Percentiles rank a stretch among this genome's conserved stretches.
Conservation (phyloP, 2,888 invertebrate genomes). For the Neria commutata region DNA sequence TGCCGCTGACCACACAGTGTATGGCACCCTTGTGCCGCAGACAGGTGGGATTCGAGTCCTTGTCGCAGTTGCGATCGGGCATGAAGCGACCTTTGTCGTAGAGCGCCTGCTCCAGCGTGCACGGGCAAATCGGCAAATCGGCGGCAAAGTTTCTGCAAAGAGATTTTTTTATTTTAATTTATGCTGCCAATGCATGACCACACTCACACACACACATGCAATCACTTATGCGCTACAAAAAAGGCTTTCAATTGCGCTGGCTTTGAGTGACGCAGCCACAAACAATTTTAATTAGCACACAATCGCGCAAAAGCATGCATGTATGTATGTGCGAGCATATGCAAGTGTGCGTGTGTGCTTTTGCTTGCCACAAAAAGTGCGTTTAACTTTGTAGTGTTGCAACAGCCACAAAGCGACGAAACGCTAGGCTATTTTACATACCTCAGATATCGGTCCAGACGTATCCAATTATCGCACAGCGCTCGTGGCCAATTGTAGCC, state of each 20-base stretch:
- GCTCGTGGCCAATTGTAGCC: slow-evolving; percentile 83
- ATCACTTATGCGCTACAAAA: neutral
- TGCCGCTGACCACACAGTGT: slow-evolving; percentile 91
- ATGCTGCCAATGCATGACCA: neutral
- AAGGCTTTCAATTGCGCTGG: neutral
- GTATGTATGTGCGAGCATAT: neutral
- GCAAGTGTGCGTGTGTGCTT: neutral
- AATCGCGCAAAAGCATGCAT: neutral
- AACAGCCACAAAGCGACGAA: neutral
- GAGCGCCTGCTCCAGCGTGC: slow-evolving; percentile 87
- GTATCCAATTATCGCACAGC: slow-evolving; percentile 90
- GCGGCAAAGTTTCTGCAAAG: slow-evolving; percentile 82
- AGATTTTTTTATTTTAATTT: slow-evolving; percentile 21
- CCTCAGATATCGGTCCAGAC: slow-evolving; percentile 76
- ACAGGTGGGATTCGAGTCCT: slow-evolving; percentile 87
- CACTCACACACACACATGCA: neutral
- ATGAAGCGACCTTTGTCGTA: slow-evolving; percentile 91
- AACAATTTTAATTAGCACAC: slow-evolving; percentile 20
- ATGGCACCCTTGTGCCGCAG: slow-evolving; percentile 86
- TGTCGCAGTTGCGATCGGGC: slow-evolving; percentile 90
- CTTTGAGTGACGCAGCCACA: neutral
- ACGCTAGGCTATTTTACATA: slow-evolving; percentile 35
- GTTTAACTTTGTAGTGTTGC: neutral
- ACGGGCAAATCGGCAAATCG: slow-evolving; percentile 87
- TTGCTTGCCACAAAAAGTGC: neutral